Conservation (phyloP, 35 echinoderm and acorn worm genomes). For the Apostichopus parvimensis region DNA sequence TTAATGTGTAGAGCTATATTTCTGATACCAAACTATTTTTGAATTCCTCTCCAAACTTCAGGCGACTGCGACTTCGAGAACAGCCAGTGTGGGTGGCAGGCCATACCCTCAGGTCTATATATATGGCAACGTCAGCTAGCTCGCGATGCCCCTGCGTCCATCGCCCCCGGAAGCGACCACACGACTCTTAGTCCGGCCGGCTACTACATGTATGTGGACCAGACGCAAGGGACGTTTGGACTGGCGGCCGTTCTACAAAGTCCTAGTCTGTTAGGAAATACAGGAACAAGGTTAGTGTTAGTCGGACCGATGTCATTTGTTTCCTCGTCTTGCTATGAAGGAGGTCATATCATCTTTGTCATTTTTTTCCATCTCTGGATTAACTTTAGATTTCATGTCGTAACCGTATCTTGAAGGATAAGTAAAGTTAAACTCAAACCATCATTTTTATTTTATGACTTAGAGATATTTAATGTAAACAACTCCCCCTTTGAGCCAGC, state of each 20-base stretch:
- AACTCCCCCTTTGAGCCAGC: too few species aligned
- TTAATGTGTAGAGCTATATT: too few species aligned
- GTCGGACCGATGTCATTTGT: too few species aligned
- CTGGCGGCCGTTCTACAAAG: constrained; percentile 67
- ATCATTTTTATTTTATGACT: too few species aligned
- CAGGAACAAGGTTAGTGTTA: constrained; percentile 69
- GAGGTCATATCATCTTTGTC: too few species aligned
- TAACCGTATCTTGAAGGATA: too few species aligned
- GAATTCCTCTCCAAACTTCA: constrained; percentile 5
- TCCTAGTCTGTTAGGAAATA: constrained; percentile 58
- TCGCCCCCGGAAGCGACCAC: constrained; percentile 72
- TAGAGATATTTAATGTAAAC: too few species aligned
- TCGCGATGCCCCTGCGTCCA: constrained; percentile 19
- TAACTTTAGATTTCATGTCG: too few species aligned
- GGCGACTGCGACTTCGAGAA: constrained; percentile 88
- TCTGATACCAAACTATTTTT: too few species aligned
- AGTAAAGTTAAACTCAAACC: too few species aligned
- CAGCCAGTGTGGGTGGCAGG: constrained; percentile 84
- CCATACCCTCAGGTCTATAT: constrained; percentile 68
- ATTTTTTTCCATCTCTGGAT: too few species aligned
- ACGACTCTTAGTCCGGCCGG: constrained; percentile 61
- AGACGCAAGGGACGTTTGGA: constrained; percentile 76
- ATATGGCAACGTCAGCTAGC: constrained; percentile 65
- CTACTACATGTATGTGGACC: constrained; percentile 91
- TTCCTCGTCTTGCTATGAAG: too few species aligned